phyloP scores from a whole-genome alignment of 2,113 vertebrate genomes.

The Thalassoma bifasciatum region DNA sequence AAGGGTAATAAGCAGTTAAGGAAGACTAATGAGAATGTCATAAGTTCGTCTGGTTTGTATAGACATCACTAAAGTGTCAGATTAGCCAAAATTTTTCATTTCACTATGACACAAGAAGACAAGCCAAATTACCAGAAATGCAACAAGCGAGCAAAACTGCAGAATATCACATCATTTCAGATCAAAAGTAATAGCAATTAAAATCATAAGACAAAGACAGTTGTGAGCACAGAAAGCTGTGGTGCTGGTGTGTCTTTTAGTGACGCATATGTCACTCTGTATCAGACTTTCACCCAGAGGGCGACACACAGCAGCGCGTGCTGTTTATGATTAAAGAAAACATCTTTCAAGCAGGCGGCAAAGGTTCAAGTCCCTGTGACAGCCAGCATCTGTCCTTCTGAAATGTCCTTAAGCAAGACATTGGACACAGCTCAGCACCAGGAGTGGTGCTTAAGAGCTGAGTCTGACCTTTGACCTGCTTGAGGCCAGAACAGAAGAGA shows the following conservation, averaged over 20 bases:
- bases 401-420: slow-evolving; percentile 35
- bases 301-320: background rate
- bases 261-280: background rate
- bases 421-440: slow-evolving; percentile 18
- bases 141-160: too few species aligned
- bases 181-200: too few species aligned
- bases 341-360: slow-evolving; percentile 12
- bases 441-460: background rate
- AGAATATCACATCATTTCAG: too few species aligned
- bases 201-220: background rate
- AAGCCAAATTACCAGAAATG: too few species aligned
- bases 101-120: too few species aligned
- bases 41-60: too few species aligned
- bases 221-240: background rate
- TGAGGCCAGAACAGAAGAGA: background rate
- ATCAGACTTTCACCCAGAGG: slow-evolving; percentile 12
- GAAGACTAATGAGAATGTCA: background rate
- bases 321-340: slow-evolving; percentile 28
- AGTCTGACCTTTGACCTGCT: slow-evolving; percentile 29
- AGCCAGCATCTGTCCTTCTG: slow-evolving; percentile 40
- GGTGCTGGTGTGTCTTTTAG: background rate
- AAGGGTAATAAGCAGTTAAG: background rate
- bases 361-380: slow-evolving; percentile 31
- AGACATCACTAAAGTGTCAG: background rate
- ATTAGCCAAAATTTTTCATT: background rate